Evolutionary conservation across 2,797 vertebrate species (phyloP).

Genomic region (Spheniscus humboldti): DNA sequence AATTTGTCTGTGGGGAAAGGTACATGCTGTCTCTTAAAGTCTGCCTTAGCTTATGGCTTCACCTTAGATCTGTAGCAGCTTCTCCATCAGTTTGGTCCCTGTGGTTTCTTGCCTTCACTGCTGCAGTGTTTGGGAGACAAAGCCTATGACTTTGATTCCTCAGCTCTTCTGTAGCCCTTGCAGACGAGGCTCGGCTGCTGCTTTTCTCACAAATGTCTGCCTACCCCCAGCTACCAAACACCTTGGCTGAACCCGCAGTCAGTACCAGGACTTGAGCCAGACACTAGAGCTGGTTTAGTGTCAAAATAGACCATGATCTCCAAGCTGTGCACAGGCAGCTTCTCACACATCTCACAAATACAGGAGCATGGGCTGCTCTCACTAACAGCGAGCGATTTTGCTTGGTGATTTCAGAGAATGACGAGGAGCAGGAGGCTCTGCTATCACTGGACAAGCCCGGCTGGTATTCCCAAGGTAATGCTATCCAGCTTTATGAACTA

Average conservation of each 20-base stretch:
- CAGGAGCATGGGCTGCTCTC: not conserved
- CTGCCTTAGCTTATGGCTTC: not conserved
- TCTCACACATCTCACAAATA: not conserved
- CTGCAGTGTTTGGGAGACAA: not conserved
- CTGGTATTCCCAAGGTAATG: slow-evolving; percentile 97
- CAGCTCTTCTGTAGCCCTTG: not conserved
- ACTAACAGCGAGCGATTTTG: not conserved
- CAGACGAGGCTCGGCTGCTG: not conserved
- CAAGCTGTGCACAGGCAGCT: not conserved
- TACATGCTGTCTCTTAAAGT: not conserved
- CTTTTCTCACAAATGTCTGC: not conserved
- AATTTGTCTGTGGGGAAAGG: not conserved
- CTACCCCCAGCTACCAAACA: not conserved
- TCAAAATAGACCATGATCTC: not conserved
- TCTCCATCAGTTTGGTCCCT: not conserved
- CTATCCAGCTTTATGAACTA: slow-evolving; percentile 87
- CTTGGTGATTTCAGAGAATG: slow-evolving; percentile 80
- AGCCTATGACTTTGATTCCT: not conserved
- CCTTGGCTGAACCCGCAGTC: not conserved
- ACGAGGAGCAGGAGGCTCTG: slow-evolving; percentile 85
- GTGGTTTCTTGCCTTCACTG: not conserved
- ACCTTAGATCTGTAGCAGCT: not conserved
- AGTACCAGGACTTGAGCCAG: not conserved
- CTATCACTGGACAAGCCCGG: slow-evolving; percentile 87
- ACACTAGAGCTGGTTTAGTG: not conserved